These are phyloP conservation scores for Mycetomoellerius zeteki DNA, from an alignment of 1,140 invertebrate genomes.

Conservation along the genomic window DNA sequence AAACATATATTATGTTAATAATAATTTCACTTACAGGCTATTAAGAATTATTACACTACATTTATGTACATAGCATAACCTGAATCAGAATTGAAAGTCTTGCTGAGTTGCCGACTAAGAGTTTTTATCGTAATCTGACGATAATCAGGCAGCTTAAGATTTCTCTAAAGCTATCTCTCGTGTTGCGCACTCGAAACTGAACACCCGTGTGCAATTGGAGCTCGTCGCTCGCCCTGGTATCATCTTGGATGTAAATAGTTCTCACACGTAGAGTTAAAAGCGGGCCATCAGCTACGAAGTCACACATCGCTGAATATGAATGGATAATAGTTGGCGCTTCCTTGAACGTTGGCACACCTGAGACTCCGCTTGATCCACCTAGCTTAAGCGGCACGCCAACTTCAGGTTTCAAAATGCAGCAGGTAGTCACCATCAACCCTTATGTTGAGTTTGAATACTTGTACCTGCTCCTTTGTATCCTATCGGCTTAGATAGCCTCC, in stretches of 20 bases:
- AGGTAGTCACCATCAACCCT: constrained; percentile 64
- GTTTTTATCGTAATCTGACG: constrained; percentile 29
- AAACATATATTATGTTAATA: background rate
- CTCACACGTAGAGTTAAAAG: background rate
- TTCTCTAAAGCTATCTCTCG: constrained; percentile 29
- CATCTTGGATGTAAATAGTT: constrained; percentile 64
- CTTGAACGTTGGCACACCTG: constrained; percentile 52
- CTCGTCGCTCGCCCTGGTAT: constrained; percentile 30
- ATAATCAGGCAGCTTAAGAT: constrained; percentile 25
- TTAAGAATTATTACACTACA: too few relatives aligned
- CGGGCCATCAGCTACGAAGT: constrained; percentile 19
- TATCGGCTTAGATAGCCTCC: constrained; percentile 13
- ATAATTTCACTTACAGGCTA: background rate
- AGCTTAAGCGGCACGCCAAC: background rate
- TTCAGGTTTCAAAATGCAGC: constrained; percentile 20
- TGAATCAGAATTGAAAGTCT: background rate
- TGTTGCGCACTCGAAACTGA: constrained; percentile 38
- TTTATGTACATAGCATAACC: background rate
- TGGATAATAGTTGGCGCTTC: constrained; percentile 35
- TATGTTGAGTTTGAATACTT: constrained; percentile 14
- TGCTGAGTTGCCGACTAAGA: background rate
- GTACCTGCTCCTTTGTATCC: constrained; percentile 59
- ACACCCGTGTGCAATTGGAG: constrained; percentile 32
- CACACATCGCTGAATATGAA: constrained; percentile 64
- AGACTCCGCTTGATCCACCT: constrained; percentile 39